These are phyloP conservation scores for Phasianus colchicus DNA, from an alignment of 2,113 vertebrate genomes.

Conservation along the genomic window DNA sequence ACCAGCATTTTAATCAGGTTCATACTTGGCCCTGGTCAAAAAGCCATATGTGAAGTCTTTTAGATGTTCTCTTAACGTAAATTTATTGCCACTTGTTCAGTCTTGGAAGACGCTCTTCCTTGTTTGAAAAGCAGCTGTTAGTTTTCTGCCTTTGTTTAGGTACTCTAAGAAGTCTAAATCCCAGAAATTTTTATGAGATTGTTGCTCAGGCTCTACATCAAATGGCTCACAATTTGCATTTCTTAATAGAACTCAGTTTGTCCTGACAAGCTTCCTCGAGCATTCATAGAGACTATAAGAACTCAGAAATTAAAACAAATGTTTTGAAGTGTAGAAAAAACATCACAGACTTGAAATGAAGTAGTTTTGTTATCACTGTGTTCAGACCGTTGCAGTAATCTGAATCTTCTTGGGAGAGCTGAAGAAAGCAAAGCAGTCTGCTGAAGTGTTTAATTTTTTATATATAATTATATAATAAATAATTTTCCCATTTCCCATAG, in stretches of 20 bases:
- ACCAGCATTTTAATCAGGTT: not conserved
- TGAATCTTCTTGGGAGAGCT: not conserved
- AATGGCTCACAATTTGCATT: not conserved
- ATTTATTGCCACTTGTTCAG: not conserved
- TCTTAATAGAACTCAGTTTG: not conserved
- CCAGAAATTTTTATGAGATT: not conserved
- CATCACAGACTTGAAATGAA: not conserved
- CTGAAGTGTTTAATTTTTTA: not conserved
- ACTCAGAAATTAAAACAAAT: not conserved
- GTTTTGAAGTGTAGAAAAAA: not conserved
- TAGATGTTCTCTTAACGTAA: not conserved
- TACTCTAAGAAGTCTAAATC: not conserved
- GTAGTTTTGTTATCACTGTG: not conserved
- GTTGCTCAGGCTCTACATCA: not conserved
- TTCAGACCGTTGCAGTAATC: not conserved
- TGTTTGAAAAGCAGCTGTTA: not conserved
- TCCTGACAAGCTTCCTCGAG: not conserved
- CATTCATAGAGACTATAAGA: not conserved
- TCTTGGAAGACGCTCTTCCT: not conserved
- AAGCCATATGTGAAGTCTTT: not conserved
- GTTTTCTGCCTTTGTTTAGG: not conserved
- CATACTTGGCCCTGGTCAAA: not conserved
- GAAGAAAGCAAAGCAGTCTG: not conserved
- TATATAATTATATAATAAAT: not conserved
- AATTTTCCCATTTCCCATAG: not conserved